Conservation (phyloP, 1,140 invertebrate species). For the Camponotus floridanus region DNA sequence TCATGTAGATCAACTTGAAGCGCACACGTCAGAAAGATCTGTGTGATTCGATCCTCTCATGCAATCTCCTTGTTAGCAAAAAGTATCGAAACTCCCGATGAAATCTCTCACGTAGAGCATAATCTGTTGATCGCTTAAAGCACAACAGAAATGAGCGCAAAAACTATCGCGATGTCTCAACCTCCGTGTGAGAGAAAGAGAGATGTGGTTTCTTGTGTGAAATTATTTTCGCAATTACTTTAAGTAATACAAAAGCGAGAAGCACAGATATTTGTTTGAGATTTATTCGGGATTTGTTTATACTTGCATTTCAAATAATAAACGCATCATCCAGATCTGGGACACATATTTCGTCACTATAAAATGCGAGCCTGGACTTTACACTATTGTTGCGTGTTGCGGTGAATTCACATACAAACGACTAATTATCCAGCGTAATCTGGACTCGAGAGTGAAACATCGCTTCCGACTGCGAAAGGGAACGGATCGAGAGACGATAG, state of each 20-base stretch:
- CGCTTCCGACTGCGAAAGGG: conserved; percentile 72
- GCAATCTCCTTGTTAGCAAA: conserved; percentile 13
- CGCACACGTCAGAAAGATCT: conserved; percentile 12
- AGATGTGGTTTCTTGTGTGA: background rate
- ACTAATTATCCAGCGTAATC: conserved; percentile 65
- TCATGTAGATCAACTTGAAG: conserved; percentile 27
- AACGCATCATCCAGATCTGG: background rate
- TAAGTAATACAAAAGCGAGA: background rate
- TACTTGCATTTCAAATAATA: conserved; percentile 10
- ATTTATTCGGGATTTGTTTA: background rate
- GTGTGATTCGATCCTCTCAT: conserved; percentile 21
- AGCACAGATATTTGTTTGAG: background rate
- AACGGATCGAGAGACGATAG: conserved; percentile 67
- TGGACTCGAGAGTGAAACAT: conserved; percentile 69
- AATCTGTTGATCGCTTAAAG: background rate
- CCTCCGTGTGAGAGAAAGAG: too few relatives aligned
- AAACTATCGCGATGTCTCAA: too few relatives aligned
- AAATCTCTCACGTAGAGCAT: conserved; percentile 11
- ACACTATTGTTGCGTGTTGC: conserved; percentile 36
- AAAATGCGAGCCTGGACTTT: conserved; percentile 11
- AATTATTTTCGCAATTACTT: background rate
- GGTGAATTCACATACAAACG: conserved; percentile 33
- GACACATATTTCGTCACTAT: background rate
- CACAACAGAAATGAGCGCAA: too few relatives aligned
- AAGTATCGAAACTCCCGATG: conserved; percentile 4